These are phyloP conservation scores for Willowsia nigromaculata DNA, from an alignment of 2,888 invertebrate species.

Conservation along the genomic window DNA sequence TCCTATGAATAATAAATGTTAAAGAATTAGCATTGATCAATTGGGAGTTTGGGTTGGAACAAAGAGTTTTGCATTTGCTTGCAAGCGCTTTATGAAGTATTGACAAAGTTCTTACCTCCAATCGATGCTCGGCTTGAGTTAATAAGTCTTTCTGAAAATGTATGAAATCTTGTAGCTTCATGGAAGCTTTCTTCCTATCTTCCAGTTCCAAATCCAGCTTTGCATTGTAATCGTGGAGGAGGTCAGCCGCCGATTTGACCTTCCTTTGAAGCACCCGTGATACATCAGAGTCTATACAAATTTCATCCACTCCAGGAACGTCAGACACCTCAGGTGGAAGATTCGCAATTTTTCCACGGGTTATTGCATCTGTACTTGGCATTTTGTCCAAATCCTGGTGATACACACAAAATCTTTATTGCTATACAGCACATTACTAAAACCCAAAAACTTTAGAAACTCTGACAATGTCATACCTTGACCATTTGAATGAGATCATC, in stretches of 20 bases:
- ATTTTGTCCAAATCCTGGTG: slow-evolving; percentile 92
- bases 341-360: slow-evolving; percentile 95
- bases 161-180: slow-evolving; percentile 93
- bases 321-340: slow-evolving; percentile 97
- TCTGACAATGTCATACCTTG: slow-evolving; percentile 80
- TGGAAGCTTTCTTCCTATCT: slow-evolving; percentile 90
- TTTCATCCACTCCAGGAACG: slow-evolving; percentile 90
- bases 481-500: slow-evolving; percentile 92
- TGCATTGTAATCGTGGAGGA: slow-evolving; percentile 93
- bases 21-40: neutral
- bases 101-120: slow-evolving; percentile 85
- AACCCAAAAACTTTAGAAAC: neutral
- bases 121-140: slow-evolving; percentile 90
- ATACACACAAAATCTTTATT: neutral
- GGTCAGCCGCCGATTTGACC: slow-evolving; percentile 92
- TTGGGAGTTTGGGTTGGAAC: too few species aligned
- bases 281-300: slow-evolving; percentile 86
- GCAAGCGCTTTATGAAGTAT: too few species aligned
- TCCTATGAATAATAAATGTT: slow-evolving; percentile 85
- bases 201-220: slow-evolving; percentile 93
- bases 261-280: slow-evolving; percentile 89
- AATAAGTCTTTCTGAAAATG: slow-evolving; percentile 92
- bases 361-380: slow-evolving; percentile 95
- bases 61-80: neutral
- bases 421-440: neutral